Evolutionary conservation across 2,797 vertebrate species (phyloP).

Genomic region (Amphiprion clarkii): DNA sequence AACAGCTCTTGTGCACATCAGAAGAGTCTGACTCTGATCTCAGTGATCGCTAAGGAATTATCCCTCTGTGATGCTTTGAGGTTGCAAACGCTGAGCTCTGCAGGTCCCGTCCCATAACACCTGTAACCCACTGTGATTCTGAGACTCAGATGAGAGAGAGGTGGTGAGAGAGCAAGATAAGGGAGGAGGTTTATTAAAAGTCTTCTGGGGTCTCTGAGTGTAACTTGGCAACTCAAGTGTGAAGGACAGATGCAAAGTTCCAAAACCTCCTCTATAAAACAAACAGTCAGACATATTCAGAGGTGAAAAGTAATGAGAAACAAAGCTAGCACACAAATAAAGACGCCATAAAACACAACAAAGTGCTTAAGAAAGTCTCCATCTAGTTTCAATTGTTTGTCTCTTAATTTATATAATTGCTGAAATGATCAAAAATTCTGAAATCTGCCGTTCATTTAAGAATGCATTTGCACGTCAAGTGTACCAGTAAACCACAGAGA

Average conservation of each 20-base stretch:
- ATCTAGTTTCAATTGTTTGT: not conserved
- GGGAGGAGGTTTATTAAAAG: constrained; percentile 50
- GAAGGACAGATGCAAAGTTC: not conserved
- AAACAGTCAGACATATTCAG: not conserved
- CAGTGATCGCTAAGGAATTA: constrained; percentile 45
- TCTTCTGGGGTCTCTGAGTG: constrained; percentile 41
- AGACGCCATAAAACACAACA: not conserved
- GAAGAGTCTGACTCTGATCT: constrained; percentile 41
- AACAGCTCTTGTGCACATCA: constrained; percentile 18
- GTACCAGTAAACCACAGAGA: not conserved
- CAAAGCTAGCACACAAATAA: not conserved
- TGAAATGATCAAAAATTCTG: not conserved
- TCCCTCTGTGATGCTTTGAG: constrained; percentile 34
- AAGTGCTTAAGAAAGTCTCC: not conserved
- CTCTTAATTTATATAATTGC: too few relatives aligned
- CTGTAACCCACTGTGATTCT: constrained; percentile 54
- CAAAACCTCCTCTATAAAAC: not conserved
- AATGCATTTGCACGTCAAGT: not conserved
- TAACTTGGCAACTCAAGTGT: constrained; percentile 54
- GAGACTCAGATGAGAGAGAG: constrained; percentile 17
- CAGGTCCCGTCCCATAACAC: constrained; percentile 51
- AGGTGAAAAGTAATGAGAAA: not conserved
- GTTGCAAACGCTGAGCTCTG: constrained; percentile 39
- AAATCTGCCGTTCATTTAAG: not conserved
- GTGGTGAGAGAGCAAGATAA: constrained; percentile 39